Percentiles rank a stretch among this genome's conserved stretches.
Evolutionary conservation across 2,797 vertebrate genomes (phyloP).

Genomic region (Dryobates pubescens): DNA sequence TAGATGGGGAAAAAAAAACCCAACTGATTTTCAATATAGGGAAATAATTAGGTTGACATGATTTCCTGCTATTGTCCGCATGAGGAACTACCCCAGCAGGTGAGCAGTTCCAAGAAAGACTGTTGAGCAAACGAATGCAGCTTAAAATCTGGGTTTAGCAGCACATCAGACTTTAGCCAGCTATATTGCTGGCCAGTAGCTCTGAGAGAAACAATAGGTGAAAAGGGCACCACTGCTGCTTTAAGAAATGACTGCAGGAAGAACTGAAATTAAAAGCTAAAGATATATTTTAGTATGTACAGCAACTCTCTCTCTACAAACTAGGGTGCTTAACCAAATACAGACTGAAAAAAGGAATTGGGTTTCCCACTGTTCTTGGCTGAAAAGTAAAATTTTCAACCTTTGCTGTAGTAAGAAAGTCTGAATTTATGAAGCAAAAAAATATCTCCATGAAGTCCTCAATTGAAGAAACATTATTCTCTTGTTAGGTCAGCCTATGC

Average conservation of each 20-base stretch:
- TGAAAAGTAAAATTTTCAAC: constrained; percentile 9
- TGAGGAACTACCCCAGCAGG: neutral
- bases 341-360: neutral
- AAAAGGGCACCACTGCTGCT: neutral
- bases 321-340: neutral
- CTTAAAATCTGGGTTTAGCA: neutral
- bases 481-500: neutral
- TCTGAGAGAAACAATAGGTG: neutral
- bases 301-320: neutral
- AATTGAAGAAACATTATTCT: neutral
- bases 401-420: neutral
- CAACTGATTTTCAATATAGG: neutral
- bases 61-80: neutral
- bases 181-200: fast-evolving
- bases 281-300: neutral
- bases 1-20: neutral
- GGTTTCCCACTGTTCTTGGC: neutral
- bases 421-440: neutral
- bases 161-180: neutral
- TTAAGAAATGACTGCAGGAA: neutral
- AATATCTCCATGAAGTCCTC: neutral
- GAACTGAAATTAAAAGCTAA: neutral
- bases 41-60: neutral
- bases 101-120: neutral
- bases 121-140: neutral